Evolutionary conservation across 2,888 invertebrate genomes (phyloP).

Genomic region (Eupithecia abbreviata): DNA sequence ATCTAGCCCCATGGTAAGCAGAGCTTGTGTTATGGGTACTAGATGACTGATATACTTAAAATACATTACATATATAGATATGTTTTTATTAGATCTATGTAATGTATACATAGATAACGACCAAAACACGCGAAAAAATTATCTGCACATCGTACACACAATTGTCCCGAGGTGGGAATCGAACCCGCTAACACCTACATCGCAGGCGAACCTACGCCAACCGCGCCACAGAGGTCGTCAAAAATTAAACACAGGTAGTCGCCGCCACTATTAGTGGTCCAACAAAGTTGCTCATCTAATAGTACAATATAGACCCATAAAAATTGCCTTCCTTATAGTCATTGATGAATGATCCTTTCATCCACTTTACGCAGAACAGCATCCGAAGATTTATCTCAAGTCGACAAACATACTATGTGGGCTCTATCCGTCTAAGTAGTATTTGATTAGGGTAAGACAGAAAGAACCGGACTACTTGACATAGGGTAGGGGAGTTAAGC

Average conservation of each 20-base stretch:
- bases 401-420: constrained; percentile 4
- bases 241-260: not conserved
- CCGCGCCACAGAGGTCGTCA: too few relatives aligned
- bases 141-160: too few relatives aligned
- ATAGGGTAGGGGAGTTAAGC: not conserved
- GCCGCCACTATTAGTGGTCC: not conserved
- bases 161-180: too few relatives aligned
- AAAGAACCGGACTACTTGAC: constrained; percentile 25
- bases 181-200: too few relatives aligned
- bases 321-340: not conserved
- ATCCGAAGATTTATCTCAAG: constrained; percentile 24
- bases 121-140: too few relatives aligned
- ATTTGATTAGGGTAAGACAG: constrained; percentile 53
- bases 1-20: too few relatives aligned
- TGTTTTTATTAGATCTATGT: too few relatives aligned
- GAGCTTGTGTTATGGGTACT: too few relatives aligned
- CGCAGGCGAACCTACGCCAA: too few relatives aligned
- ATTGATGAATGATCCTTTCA: constrained; percentile 5
- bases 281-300: not conserved
- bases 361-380: constrained; percentile 14
- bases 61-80: too few relatives aligned
- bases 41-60: too few relatives aligned
- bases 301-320: not conserved
- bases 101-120: too few relatives aligned
- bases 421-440: constrained; percentile 45